Evolutionary conservation across 1,140 invertebrate genomes (phyloP), one percentile per base, ranked within the genome.

Genomic region (Patella vulgata): DNA sequence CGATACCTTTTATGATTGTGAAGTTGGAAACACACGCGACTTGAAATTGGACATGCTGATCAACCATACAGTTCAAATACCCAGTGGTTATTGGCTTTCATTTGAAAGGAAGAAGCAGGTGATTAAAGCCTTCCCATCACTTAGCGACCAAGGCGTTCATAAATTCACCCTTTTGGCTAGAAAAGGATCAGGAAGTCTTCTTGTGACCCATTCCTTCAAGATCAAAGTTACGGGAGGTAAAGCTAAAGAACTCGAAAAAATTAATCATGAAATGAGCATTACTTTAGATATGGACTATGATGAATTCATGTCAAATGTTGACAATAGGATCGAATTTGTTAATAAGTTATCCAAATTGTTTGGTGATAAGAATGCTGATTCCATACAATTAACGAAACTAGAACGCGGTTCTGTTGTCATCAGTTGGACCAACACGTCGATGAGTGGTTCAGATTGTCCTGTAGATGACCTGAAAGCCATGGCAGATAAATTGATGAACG

Each of bases 1-100:
- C 87, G 93, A 96, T 74, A 92, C 93, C 0, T 97, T 96, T 85
- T 94, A 91, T 78, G 95, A 97, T 86, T 89, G 89, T 1, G 91
- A 95, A 81, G 93, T 94, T 80, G 91, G 91, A 21, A 89, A 89
- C 59, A 90, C 91, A 0, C 83, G 88, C 33, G 88, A 89, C 59
- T 85, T 96, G 68, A 89, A 89, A 47, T 87, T 96, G 64, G 88
- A 88, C 1, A 84, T 97, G 0, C 86, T 91, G 91, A 95, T 0
- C 81, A 87, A 39, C 83, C 85, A 36, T 81, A 88, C 6, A 39
- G 66, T 55, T 3, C 21, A 23, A 0, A 52, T 78, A 9, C 57
- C 66, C 17, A 11, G 43, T 0, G 65, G 68, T 28, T 73, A 60
- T 50, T 81, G 73, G 65, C 30, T 79, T 6, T 31, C 65, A 27